These are phyloP conservation scores for Drosophila atroscutellata DNA, from an alignment of 2,888 invertebrate genomes.

Conservation along the genomic window DNA sequence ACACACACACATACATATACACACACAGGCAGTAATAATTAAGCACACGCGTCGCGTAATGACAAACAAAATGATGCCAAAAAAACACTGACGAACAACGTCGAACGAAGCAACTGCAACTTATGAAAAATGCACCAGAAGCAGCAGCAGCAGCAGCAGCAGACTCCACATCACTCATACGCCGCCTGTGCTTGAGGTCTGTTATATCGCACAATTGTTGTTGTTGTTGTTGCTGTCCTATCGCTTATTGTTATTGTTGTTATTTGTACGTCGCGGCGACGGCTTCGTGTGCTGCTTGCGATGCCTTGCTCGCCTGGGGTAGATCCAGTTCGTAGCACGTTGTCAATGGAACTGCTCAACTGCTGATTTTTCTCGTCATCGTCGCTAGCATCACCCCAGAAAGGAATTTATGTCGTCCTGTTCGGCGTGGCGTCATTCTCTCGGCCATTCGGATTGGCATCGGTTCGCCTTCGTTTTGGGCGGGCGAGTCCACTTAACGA, in stretches of 20 bases:
- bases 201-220: slow-evolving; percentile 20
- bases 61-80: slow-evolving; percentile 21
- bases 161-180: slow-evolving; percentile 32
- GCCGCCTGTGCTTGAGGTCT: slow-evolving; percentile 20
- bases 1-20: not conserved
- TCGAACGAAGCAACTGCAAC: slow-evolving; percentile 32
- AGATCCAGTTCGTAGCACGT: slow-evolving; percentile 82
- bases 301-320: slow-evolving; percentile 41
- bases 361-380: slow-evolving; percentile 81
- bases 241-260: slow-evolving; percentile 23
- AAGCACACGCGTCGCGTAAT: slow-evolving; percentile 62
- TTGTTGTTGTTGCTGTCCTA: slow-evolving; percentile 21
- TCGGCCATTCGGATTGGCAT: slow-evolving; percentile 32
- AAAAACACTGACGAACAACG: slow-evolving; percentile 8
- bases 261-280: slow-evolving; percentile 32
- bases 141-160: slow-evolving; percentile 27
- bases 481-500: slow-evolving; percentile 59
- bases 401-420: slow-evolving; percentile 37
- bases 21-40: slow-evolving; percentile 38
- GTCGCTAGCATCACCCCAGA: slow-evolving; percentile 75
- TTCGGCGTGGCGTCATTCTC: slow-evolving; percentile 38
- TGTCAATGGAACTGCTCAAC: slow-evolving; percentile 83
- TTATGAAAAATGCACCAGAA: slow-evolving; percentile 52
- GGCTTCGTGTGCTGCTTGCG: slow-evolving; percentile 42
- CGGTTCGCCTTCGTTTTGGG: slow-evolving; percentile 32